phyloP scores from a whole-genome alignment of 2,797 vertebrate genomes.

The Chelon labrosus region DNA sequence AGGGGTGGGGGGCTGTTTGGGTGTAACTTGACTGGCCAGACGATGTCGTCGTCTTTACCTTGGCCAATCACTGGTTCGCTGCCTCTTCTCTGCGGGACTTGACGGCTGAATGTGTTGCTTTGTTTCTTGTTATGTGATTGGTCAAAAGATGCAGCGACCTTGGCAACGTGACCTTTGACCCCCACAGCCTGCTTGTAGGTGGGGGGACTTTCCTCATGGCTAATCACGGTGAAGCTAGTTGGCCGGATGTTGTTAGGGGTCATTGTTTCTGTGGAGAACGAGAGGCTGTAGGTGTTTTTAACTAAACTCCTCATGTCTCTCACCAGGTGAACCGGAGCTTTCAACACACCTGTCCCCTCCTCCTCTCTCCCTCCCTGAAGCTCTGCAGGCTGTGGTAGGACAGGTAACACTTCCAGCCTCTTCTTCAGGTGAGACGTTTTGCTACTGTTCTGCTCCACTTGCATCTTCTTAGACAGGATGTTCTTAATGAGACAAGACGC shows the following conservation, averaged over 20 bases:
- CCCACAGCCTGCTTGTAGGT: constrained; percentile 62
- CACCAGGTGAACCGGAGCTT: constrained; percentile 81
- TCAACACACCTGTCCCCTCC: constrained; percentile 44
- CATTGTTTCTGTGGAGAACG: constrained; percentile 58
- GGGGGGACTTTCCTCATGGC: constrained; percentile 57
- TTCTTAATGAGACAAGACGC: constrained; percentile 90
- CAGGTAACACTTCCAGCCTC: not conserved
- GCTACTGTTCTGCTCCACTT: constrained; percentile 79
- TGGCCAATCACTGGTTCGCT: constrained; percentile 43
- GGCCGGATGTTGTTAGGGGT: not conserved
- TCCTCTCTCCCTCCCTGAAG: constrained; percentile 33
- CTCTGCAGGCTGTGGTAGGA: constrained; percentile 36
- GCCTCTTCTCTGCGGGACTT: constrained; percentile 52
- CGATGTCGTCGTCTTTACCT: constrained; percentile 15
- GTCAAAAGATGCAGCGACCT: constrained; percentile 38
- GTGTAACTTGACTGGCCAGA: not conserved
- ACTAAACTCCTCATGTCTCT: constrained; percentile 89
- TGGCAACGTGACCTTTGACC: constrained; percentile 43
- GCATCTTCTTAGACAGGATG: constrained; percentile 90
- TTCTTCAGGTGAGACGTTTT: not conserved
- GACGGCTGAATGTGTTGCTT: not conserved
- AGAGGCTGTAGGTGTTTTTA: constrained; percentile 85
- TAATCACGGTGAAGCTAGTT: constrained; percentile 32
- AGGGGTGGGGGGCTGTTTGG: not conserved
- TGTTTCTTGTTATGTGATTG: constrained; percentile 58